Evolutionary conservation across 2,888 invertebrate genomes (phyloP), one percentile per base, ranked within the genome.

Genomic region (Caenorhabditis macrosperma): DNA sequence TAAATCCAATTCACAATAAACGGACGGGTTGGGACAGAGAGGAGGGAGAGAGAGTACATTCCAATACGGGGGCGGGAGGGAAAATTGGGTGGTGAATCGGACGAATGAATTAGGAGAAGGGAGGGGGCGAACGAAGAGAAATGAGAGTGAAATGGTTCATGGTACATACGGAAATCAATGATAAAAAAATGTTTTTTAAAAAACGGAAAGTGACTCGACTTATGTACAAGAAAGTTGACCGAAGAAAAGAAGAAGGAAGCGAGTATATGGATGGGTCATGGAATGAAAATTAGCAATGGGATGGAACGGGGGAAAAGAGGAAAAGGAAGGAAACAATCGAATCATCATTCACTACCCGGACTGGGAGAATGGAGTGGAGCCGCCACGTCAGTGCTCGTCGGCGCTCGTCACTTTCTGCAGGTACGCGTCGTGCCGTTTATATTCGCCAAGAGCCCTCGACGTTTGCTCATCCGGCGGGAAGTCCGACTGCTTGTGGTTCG

Each of bases 381-480:
- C 12, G 38, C 17, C 17, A 17, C 12, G 17, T 66, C 30, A 72
- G 38, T 75, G 68, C 59, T 75, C 74, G 24, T 79, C 74, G 24
- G 76, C 60, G 50, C 66, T 71, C 59, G 61, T 57, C 57, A 85
- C 68, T 67, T 69, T 83, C 61, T 66, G 71, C n/a, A 86, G 69
- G 59, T 81, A 86, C n/a, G 82, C 55, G 50, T 86, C 86, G 57
- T 85, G 87, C 44, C 87, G 82, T 24, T 82, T 81, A 72, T 85
- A 83, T 46, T 86, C 85, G 41, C 83, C 80, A n/a, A 87, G 78
- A 12, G 87, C 84, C 91, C 94, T 95, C 89, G 96, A 94, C 67
- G 96, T 96, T 91, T 94, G 94, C 88, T 95, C 94, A 93, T 97
- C 97, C 90, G 96, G 95, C 55, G 97, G 97, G 22, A 91, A 97